Conservation (phyloP, 2,888 invertebrate species). For the Pharmacophagus antenor region DNA sequence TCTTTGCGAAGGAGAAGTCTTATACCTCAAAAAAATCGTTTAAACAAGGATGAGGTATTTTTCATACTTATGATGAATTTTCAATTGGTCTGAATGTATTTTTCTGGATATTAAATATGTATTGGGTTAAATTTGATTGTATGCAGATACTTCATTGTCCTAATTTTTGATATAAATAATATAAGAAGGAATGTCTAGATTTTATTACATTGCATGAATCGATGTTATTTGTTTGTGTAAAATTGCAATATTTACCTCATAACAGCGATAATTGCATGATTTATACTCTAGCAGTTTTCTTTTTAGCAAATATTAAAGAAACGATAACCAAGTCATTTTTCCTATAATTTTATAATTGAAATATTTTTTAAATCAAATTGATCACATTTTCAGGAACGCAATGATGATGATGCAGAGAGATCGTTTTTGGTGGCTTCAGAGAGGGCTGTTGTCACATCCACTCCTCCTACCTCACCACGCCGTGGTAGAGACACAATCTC, state of each 20-base stretch:
- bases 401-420: slow-evolving; percentile 83
- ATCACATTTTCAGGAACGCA: slow-evolving; percentile 52
- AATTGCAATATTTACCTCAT: too few relatives aligned
- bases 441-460: slow-evolving; percentile 61
- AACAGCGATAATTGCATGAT: background rate
- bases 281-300: background rate
- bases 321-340: too few relatives aligned
- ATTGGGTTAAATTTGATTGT: background rate
- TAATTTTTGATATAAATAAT: background rate
- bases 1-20: slow-evolving; percentile 62
- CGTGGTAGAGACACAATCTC: slow-evolving; percentile 57
- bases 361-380: background rate
- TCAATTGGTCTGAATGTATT: background rate
- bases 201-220: too few relatives aligned
- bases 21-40: slow-evolving; percentile 49
- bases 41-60: slow-evolving; percentile 58
- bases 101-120: background rate
- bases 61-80: background rate
- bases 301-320: background rate
- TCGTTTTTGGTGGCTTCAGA: slow-evolving; percentile 73
- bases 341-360: background rate
- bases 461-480: slow-evolving; percentile 56
- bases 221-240: too few relatives aligned
- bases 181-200: background rate
- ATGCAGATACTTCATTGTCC: background rate